These are phyloP conservation scores for Pogonomyrmex barbatus DNA, from an alignment of 1,140 invertebrate genomes.

Conservation along the genomic window DNA sequence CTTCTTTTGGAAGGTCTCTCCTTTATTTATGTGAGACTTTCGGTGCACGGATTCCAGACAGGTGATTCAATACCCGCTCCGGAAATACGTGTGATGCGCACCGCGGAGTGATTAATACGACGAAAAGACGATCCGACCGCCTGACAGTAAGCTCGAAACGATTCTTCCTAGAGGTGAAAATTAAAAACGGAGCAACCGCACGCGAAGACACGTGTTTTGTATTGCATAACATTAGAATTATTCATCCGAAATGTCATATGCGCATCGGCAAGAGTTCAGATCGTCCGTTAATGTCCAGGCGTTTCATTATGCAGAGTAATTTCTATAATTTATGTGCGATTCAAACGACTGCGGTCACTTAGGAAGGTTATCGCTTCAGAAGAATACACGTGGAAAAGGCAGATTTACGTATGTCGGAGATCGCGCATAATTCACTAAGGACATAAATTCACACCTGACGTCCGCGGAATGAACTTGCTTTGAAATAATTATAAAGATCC, in stretches of 20 bases:
- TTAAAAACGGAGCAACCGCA: slow-evolving; percentile 21
- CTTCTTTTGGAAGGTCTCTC: neutral
- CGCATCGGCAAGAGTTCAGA: neutral
- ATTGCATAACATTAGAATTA: slow-evolving; percentile 40
- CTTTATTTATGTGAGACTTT: slow-evolving; percentile 24
- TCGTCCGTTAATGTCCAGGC: slow-evolving; percentile 9
- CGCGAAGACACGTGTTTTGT: neutral
- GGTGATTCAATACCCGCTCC: slow-evolving; percentile 48
- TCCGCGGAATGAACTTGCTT: neutral
- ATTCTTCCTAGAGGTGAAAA: slow-evolving; percentile 25
- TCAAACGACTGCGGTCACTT: slow-evolving; percentile 19
- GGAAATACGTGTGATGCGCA: slow-evolving; percentile 52
- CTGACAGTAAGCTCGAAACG: slow-evolving; percentile 21
- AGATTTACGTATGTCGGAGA: slow-evolving; percentile 17
- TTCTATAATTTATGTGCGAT: slow-evolving; percentile 38
- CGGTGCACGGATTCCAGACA: slow-evolving; percentile 50
- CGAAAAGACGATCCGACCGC: slow-evolving; percentile 26
- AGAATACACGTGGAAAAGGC: slow-evolving; percentile 23
- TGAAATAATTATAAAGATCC: slow-evolving; percentile 10
- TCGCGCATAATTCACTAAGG: slow-evolving; percentile 13
- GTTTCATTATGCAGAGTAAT: slow-evolving; percentile 20
- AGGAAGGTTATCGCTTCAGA: slow-evolving; percentile 14
- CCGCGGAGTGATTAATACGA: slow-evolving; percentile 38
- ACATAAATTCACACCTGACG: slow-evolving; percentile 26
- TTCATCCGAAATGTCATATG: slow-evolving; percentile 6